Percentiles rank a stretch among this genome's conserved stretches.
Conservation (phyloP, 1,140 invertebrate genomes). For the Pteromalus puparum region DNA sequence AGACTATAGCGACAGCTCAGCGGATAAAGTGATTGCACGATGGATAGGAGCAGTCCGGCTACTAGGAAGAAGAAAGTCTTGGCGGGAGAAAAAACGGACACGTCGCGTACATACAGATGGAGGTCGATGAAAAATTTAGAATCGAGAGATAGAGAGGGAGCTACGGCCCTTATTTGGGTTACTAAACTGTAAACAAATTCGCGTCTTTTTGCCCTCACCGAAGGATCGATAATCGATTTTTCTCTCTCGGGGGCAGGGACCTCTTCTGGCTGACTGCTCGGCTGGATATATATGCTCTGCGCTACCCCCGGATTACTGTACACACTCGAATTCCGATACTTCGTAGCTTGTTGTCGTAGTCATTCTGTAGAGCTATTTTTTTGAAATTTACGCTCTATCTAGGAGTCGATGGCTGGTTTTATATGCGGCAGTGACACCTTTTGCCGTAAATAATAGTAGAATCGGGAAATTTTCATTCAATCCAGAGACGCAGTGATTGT, state of each 20-base stretch:
- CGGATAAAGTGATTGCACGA: conserved; percentile 40
- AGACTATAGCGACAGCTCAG: neutral
- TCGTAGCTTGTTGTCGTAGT: neutral
- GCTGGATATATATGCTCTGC: neutral
- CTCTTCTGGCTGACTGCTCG: conserved; percentile 45
- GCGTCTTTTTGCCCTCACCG: conserved; percentile 63
- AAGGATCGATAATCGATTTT: conserved; percentile 69
- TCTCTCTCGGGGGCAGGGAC: conserved; percentile 61
- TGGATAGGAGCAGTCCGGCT: conserved; percentile 35
- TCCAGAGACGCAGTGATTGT: too few relatives aligned
- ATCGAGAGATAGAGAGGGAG: conserved; percentile 35
- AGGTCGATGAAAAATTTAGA: conserved; percentile 19
- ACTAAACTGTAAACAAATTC: conserved; percentile 74
- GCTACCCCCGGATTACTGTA: neutral
- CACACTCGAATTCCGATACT: neutral
- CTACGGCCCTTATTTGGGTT: conserved; percentile 69
- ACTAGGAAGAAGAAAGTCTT: conserved; percentile 3
- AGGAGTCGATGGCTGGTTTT: too few relatives aligned
- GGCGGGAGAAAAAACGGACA: neutral
- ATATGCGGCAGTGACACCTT: too few relatives aligned
- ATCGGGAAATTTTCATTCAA: too few relatives aligned
- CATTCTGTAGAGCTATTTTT: neutral
- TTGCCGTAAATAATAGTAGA: too few relatives aligned
- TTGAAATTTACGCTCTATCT: neutral
- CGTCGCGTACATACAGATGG: neutral